Percentiles rank a stretch among this genome's conserved stretches.
These are phyloP conservation scores for Chloropsis hardwickii DNA, from an alignment of 2,113 vertebrate species.

Conservation along the genomic window DNA sequence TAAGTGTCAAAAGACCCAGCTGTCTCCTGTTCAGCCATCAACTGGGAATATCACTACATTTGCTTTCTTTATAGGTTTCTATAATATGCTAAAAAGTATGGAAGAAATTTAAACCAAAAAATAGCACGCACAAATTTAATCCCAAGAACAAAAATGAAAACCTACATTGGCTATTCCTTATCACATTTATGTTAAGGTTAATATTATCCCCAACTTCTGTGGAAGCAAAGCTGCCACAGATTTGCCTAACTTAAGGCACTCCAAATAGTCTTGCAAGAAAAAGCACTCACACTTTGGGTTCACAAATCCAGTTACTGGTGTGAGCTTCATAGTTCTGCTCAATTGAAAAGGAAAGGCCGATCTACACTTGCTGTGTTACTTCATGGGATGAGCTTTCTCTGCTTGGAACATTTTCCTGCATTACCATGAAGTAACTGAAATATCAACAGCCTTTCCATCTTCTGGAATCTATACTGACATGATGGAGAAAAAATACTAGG, in stretches of 20 bases:
- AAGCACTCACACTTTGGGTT: not conserved
- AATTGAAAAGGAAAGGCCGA: not conserved
- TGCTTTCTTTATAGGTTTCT: not conserved
- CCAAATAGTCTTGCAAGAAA: not conserved
- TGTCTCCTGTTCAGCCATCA: slow-evolving; percentile 33
- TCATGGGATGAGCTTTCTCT: not conserved
- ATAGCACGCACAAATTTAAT: not conserved
- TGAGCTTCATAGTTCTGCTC: not conserved
- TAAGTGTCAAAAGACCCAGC: slow-evolving; percentile 52
- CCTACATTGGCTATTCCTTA: not conserved
- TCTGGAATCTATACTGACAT: not conserved
- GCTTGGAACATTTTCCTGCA: not conserved
- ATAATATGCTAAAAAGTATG: not conserved
- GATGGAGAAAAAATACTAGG: not conserved
- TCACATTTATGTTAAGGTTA: not conserved
- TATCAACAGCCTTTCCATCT: not conserved
- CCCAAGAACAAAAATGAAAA: not conserved
- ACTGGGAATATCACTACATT: not conserved
- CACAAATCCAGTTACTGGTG: not conserved
- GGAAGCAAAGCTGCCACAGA: not conserved
- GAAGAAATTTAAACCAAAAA: not conserved
- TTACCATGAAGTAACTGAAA: not conserved
- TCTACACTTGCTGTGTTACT: not conserved
- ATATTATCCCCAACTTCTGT: not conserved
- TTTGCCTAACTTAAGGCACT: not conserved